phyloP scores from a whole-genome alignment of 2,113 vertebrate species.

The Numenius arquata region DNA sequence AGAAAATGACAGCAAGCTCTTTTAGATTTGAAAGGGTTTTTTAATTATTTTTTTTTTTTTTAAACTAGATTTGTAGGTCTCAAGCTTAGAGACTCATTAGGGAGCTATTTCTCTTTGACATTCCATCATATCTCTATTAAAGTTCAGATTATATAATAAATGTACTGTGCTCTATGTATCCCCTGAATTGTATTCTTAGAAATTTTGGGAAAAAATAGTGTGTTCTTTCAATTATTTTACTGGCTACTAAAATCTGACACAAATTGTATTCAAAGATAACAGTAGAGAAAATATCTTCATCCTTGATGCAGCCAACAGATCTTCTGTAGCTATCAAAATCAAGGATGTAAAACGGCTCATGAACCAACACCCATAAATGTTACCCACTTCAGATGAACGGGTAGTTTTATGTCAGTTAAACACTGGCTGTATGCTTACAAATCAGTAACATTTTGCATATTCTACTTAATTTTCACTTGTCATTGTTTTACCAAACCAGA shows the following conservation, averaged over 20 bases:
- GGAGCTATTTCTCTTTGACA: background rate
- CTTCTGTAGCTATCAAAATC: background rate
- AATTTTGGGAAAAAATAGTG: background rate
- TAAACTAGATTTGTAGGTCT: background rate
- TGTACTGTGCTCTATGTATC: background rate
- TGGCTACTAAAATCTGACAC: background rate
- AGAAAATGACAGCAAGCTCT: background rate
- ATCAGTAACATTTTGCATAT: background rate
- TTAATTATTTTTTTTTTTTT: background rate
- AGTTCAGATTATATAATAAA: background rate
- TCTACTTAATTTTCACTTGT: background rate
- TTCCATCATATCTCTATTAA: background rate
- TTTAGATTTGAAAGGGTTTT: background rate
- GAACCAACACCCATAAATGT: background rate
- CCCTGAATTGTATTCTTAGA: background rate
- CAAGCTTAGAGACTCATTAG: background rate
- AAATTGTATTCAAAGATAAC: background rate
- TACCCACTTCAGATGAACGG: background rate
- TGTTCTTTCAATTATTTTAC: background rate
- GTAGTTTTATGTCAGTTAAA: background rate
- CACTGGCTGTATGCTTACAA: background rate
- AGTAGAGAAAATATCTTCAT: background rate
- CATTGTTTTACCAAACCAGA: background rate
- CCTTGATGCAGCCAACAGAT: background rate
- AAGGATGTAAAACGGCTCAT: background rate